A percentile compares a stretch with the other conserved stretches of the same genome.
Evolutionary conservation across 1,140 invertebrate species (phyloP).

Genomic region (Cyclina sinensis): DNA sequence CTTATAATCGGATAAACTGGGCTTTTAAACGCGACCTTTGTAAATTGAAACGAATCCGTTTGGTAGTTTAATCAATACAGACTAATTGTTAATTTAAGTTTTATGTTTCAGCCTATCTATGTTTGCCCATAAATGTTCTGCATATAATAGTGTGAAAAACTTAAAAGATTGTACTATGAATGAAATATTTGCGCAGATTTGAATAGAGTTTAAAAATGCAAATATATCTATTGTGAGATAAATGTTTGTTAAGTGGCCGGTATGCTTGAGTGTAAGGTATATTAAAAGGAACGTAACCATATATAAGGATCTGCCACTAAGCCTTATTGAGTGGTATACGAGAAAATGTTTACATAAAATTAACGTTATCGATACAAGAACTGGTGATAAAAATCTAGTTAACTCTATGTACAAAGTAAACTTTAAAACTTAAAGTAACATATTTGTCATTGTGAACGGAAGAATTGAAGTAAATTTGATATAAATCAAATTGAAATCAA

Average conservation of each 20-base stretch:
- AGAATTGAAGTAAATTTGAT: too few species aligned
- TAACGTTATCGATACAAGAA: background rate
- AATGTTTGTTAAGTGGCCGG: background rate
- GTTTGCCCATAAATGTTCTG: background rate
- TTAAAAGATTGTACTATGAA: background rate
- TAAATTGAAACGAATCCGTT: background rate
- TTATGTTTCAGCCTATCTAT: constrained; percentile 4
- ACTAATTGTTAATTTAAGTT: constrained; percentile 5
- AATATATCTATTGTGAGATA: background rate
- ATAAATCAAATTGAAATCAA: too few species aligned
- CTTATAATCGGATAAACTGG: constrained; percentile 19
- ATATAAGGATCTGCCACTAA: background rate
- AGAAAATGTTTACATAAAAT: constrained; percentile 19
- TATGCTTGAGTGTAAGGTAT: background rate
- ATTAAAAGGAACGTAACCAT: background rate
- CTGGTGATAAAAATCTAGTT: constrained; percentile 16
- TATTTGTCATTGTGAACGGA: background rate
- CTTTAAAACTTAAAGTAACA: constrained; percentile 1
- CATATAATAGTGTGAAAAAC: constrained; percentile 8
- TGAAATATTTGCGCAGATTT: background rate
- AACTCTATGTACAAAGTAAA: constrained; percentile 6
- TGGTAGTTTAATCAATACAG: background rate
- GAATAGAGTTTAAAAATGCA: constrained; percentile 19
- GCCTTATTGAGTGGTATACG: background rate
- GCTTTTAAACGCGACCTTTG: constrained; percentile 35